Percentiles rank a stretch among this genome's conserved stretches.
Conservation (phyloP, 2,888 invertebrate species). For the Drosophila dives region DNA sequence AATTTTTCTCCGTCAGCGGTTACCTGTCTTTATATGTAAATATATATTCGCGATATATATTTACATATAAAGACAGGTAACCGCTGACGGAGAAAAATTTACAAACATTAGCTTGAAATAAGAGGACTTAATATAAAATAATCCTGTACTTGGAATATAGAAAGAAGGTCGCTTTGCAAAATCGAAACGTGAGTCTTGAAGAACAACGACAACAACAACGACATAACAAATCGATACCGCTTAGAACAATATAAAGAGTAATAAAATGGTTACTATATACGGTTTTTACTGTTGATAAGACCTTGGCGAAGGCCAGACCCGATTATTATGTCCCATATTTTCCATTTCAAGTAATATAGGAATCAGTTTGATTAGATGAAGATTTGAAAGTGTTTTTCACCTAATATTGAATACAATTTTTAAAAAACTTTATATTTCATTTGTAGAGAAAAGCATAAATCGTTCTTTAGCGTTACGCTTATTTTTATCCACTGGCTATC, state of each 20-base stretch:
- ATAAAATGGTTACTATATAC: background rate
- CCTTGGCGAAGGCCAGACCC: background rate
- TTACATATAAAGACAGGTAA: background rate
- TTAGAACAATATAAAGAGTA: background rate
- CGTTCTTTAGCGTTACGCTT: background rate
- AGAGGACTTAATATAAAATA: background rate
- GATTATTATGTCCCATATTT: background rate
- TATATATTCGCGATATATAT: background rate
- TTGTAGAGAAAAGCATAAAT: background rate
- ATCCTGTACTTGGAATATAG: background rate
- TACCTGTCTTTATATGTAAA: too few relatives aligned
- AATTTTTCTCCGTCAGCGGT: too few relatives aligned
- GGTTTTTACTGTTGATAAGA: background rate
- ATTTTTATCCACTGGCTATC: constrained; percentile 1
- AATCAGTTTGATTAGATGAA: background rate
- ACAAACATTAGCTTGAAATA: constrained; percentile 11
- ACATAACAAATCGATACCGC: background rate
- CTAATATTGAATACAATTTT: background rate
- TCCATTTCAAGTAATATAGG: background rate
- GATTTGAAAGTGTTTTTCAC: background rate
- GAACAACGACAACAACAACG: too few relatives aligned
- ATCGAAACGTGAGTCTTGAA: background rate
- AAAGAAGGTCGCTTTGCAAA: background rate
- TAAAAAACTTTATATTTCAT: background rate
- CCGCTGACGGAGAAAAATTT: background rate